Evolutionary conservation across 92 coral and sea anemone genomes (phyloP), one percentile per base, ranked within the genome.

Genomic region (Porites divaricata): DNA sequence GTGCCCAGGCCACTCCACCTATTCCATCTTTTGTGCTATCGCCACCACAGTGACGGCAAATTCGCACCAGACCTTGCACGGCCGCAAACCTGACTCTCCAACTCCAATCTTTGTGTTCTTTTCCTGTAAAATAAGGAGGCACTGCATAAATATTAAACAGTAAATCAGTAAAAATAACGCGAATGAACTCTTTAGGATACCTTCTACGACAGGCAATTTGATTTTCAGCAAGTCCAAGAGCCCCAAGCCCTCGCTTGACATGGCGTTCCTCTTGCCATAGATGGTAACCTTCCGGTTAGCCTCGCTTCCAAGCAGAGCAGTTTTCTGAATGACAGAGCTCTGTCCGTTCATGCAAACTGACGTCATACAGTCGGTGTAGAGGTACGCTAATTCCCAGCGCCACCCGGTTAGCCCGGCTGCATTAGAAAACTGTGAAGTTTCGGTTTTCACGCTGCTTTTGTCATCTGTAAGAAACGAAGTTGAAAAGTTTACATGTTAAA

Each of bases 21-120:
- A 95, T 79, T 25, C 99, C 97, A 53, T 96, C 99, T 72, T 91
- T 96, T 63, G 90, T 89, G 73, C 83, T 83, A 76, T 96, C 96
- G 66, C 88, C 95, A 57, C 78, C 72, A 90, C 90, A 91, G 52
- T 91, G 91, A 74, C 98, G 99, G 72, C 95, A 93, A 28, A 96
- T 85, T 74, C 94, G 99, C 7, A 95, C 98, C 92, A 96, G 97
- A 83, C 99, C 96, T 72, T 96, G 98, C 85, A 96, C 95, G 84
- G 98, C 98, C 50, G 97, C 98, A 78, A 95, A 96, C 72, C 99
- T 91, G 28, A 96, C 93, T 72, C 96, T 80, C 98, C 98, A 96
- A 59, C 98, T 94, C 94, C 98, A 91, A 75, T 95, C 91, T 73
- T 72, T 82, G 25, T 41, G 53, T 59, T 11, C 58, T 45, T 72